Evolutionary conservation across 2,113 vertebrate species (phyloP).

Genomic region (Himantopus leucocephalus): DNA sequence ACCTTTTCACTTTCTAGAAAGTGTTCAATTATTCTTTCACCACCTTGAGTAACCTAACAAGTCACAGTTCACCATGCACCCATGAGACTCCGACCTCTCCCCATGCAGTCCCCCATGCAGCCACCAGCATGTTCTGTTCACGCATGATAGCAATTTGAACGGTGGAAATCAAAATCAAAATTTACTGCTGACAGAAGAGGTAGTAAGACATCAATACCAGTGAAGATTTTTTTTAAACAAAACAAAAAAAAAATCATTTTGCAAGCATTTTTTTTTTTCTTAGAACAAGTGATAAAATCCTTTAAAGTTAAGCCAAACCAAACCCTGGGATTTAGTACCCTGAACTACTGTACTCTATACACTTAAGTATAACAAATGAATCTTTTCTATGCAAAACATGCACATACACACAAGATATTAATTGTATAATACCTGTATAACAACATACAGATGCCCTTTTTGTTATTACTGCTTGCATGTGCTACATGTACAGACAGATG

Average conservation of each 20-base stretch:
- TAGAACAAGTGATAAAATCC: not conserved
- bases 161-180: not conserved
- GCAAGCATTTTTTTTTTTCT: not conserved
- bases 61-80: rapidly evolving
- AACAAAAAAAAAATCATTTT: not conserved
- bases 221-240: not conserved
- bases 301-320: conserved; percentile 1
- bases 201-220: not conserved
- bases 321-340: not conserved
- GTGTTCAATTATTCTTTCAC: not conserved
- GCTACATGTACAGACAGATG: not conserved
- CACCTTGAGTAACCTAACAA: too few species aligned
- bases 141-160: not conserved
- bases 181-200: not conserved
- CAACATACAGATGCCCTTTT: not conserved
- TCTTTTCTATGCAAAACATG: not conserved
- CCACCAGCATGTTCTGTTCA: not conserved
- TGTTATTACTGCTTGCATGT: not conserved
- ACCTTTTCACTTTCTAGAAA: not conserved
- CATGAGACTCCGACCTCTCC: rapidly evolving
- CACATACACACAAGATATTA: not conserved
- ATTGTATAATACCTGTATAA: not conserved
- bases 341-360: not conserved
- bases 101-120: not conserved
- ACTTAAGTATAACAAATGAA: not conserved